Evolutionary conservation across 2,888 invertebrate genomes (phyloP).

Genomic region (Caenorhabditis angaria): DNA sequence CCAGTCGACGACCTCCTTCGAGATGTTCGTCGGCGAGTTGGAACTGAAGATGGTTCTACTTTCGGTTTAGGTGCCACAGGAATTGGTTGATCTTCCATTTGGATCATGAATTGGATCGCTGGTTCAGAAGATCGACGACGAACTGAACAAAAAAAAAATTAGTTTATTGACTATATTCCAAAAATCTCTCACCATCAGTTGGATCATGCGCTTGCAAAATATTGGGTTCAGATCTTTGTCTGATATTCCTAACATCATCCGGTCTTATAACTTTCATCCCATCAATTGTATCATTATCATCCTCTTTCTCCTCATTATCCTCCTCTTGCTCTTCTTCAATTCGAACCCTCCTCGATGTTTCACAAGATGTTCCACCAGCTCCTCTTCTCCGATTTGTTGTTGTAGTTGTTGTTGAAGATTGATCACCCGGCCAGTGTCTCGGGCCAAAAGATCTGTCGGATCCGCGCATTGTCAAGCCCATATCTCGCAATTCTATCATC

Average conservation of each 20-base stretch:
- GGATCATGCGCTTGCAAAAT: constrained; percentile 4
- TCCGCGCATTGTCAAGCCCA: constrained; percentile 34
- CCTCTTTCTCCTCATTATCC: constrained; percentile 11
- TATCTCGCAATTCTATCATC: constrained; percentile 49
- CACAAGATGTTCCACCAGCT: background rate
- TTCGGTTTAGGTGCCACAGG: background rate
- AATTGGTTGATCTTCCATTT: background rate
- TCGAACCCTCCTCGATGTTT: constrained; percentile 6
- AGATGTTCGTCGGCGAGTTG: constrained; percentile 17
- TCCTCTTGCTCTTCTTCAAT: constrained; percentile 12
- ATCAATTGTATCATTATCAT: constrained; percentile 7
- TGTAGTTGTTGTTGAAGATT: too few species aligned
- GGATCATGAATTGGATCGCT: background rate
- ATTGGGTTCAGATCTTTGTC: constrained; percentile 2
- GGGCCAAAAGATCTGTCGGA: constrained; percentile 22
- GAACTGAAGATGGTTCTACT: background rate
- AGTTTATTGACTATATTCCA: too few species aligned
- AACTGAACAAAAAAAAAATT: background rate
- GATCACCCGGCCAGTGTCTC: background rate
- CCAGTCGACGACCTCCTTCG: constrained; percentile 33
- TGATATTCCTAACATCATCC: background rate
- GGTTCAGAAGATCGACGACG: constrained; percentile 2
- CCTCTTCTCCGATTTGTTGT: background rate
- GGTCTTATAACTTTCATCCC: constrained; percentile 14
- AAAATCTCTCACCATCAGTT: background rate